Evolutionary conservation across 1,140 invertebrate genomes (phyloP), one percentile per base, ranked within the genome.

Genomic region (Hyles vespertilio): DNA sequence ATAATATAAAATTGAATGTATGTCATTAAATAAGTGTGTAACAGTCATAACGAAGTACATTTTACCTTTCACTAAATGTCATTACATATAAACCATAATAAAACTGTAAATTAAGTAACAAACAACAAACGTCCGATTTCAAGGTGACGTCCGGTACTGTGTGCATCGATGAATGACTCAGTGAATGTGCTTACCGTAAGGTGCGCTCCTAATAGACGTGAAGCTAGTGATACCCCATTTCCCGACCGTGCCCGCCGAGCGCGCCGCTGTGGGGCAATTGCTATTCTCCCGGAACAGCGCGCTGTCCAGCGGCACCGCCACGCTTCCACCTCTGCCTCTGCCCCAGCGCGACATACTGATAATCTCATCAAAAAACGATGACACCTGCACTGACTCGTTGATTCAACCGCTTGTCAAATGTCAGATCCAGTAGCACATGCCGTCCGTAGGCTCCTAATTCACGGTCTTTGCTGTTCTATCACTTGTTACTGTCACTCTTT

Each of bases 211-310:
- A 58, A 96, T 94, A 2, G 96, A 97, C 44, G 96, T 97, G 86
- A 97, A 98, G 49, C 96, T 96, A 65, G 96, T 97, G 81, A 96
- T 96, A 68, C 96, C 96, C 96, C 96, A 98, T 91, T 96, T 96
- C 69, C 96, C 96, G 62, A 97, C 94, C 44, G 95, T 96, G 61
- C 96, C 96, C 66, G 96, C 94, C 33, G 96, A 97, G 66, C 96
- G 94, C 22, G 96, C 95, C 47, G 96, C 95, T 34, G 95, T 94
- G 11, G 96, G 96, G 71, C 94, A 93, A 82, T 96, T 97, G 69
- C 93, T 96, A 81, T 96, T 97, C 86, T 97, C 95, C 81, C 95
- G 93, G 81, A 96, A 94, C 58, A 96, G 76, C 60, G 91, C 88
- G 69, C 89, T 90, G 69, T 91, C 91, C 81, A 92, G 80, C 61